These are phyloP conservation scores for Agrotis puta DNA, from an alignment of 2,888 invertebrate genomes.

Conservation along the genomic window DNA sequence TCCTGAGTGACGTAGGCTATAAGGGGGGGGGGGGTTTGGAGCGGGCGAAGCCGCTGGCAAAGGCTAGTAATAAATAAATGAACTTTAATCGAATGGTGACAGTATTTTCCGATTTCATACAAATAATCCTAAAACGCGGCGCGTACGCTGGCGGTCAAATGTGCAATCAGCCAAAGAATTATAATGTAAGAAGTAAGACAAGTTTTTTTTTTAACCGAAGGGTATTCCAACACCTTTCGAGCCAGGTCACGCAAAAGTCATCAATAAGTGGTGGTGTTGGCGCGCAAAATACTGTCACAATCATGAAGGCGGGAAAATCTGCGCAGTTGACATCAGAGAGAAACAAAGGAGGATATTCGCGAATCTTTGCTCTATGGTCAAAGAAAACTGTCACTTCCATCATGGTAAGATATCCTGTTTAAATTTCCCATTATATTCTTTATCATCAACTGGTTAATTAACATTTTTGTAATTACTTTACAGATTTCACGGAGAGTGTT, in stretches of 20 bases:
- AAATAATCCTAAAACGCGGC: too few relatives aligned
- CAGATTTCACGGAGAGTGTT: slow-evolving; percentile 69
- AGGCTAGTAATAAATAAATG: too few relatives aligned
- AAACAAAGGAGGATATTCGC: slow-evolving; percentile 66
- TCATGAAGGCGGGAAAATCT: slow-evolving; percentile 57
- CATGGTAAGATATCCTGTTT: slow-evolving; percentile 66
- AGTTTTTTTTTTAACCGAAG: background rate
- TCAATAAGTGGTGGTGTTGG: slow-evolving; percentile 82
- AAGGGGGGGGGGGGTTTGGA: too few relatives aligned
- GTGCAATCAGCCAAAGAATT: too few relatives aligned
- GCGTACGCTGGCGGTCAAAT: too few relatives aligned
- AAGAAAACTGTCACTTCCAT: slow-evolving; percentile 74
- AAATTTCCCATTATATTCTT: too few relatives aligned
- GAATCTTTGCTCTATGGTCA: slow-evolving; percentile 72
- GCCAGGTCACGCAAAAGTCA: slow-evolving; percentile 58
- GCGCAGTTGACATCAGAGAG: slow-evolving; percentile 71
- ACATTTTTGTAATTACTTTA: slow-evolving; percentile 43
- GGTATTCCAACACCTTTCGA: slow-evolving; percentile 24
- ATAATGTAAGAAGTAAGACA: too few relatives aligned
- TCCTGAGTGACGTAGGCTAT: too few relatives aligned
- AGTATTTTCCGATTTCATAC: too few relatives aligned
- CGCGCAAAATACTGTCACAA: slow-evolving; percentile 70
- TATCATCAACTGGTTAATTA: background rate
- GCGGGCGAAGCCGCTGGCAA: too few relatives aligned
- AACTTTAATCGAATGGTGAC: too few relatives aligned